phyloP scores from a whole-genome alignment of 2,113 vertebrate species.

The Acanthochromis polyacanthus region DNA sequence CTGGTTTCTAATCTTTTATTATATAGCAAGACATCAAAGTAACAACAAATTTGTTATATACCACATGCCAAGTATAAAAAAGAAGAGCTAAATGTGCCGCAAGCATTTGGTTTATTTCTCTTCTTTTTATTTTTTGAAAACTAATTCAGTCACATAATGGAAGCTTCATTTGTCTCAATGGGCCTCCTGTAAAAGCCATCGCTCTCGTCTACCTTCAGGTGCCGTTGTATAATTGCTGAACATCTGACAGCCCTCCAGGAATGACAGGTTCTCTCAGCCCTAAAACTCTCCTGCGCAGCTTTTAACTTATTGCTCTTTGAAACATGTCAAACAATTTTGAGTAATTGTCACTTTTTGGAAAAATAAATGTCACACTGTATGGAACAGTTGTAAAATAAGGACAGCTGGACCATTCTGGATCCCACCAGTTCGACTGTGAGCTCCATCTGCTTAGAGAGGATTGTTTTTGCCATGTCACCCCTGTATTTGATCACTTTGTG shows the following conservation, averaged over 20 bases:
- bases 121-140: neutral
- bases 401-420: constrained; percentile 5
- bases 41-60: neutral
- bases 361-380: constrained; percentile 3
- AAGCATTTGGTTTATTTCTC: neutral
- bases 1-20: too few species aligned
- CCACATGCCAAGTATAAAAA: neutral
- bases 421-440: constrained; percentile 18
- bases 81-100: neutral
- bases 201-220: neutral
- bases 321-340: constrained; percentile 11
- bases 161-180: neutral
- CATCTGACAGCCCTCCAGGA: constrained; percentile 5
- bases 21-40: neutral
- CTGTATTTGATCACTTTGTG: constrained; percentile 68
- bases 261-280: neutral
- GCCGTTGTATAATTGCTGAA: constrained; percentile 1
- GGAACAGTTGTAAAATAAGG: neutral
- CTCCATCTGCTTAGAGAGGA: constrained; percentile 4
- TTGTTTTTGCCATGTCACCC: constrained; percentile 24
- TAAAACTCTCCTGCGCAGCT: constrained; percentile 9
- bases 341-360: neutral
- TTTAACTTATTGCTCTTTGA: neutral
- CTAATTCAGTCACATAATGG: neutral
- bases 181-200: neutral